Evolutionary conservation across 2,113 vertebrate species (phyloP).

Genomic region (Geococcyx californianus): DNA sequence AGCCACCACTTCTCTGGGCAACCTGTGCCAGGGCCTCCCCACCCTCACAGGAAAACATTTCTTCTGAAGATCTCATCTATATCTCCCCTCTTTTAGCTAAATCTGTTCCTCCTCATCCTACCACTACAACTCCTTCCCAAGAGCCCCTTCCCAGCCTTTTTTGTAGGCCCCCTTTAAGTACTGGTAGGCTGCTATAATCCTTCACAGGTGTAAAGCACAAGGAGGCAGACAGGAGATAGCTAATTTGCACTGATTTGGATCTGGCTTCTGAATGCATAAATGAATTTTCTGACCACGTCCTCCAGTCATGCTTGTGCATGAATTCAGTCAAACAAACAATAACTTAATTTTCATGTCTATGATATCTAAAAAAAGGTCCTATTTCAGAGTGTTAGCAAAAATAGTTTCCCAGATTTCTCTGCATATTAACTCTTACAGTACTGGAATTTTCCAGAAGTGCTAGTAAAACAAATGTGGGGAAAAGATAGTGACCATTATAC

Average conservation of each 20-base stretch:
- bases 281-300: background rate
- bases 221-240: background rate
- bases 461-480: background rate
- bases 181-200: background rate
- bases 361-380: background rate
- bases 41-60: too few relatives aligned
- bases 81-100: too few relatives aligned
- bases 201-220: background rate
- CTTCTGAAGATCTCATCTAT: too few relatives aligned
- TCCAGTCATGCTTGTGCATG: background rate
- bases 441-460: background rate
- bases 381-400: background rate
- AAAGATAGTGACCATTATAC: background rate
- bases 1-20: too few relatives aligned
- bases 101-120: too few relatives aligned
- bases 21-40: too few relatives aligned
- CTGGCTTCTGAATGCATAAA: background rate
- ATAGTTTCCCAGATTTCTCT: background rate
- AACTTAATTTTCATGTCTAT: constrained; percentile 22
- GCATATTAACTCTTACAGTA: background rate
- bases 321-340: background rate
- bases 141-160: too few relatives aligned
- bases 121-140: too few relatives aligned
- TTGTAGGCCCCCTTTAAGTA: too few relatives aligned
- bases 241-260: background rate